A percentile compares a stretch with the other conserved stretches of the same genome.
Evolutionary conservation across 2,113 vertebrate species (phyloP).

Genomic region (Chloroceryle aenea): DNA sequence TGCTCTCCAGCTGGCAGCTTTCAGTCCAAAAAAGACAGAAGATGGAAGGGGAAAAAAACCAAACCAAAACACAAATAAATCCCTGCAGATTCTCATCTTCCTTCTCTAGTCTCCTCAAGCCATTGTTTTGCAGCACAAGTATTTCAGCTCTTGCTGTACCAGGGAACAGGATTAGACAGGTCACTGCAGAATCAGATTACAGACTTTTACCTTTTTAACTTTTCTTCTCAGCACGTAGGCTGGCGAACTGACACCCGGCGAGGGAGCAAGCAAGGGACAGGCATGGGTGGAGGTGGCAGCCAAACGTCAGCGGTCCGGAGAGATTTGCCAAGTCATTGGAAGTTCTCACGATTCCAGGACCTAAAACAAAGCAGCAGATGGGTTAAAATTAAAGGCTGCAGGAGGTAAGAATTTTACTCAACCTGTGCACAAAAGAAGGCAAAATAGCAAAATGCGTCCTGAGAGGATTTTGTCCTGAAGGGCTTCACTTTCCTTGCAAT

Average conservation of each 20-base stretch:
- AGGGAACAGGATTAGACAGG: constrained; percentile 77
- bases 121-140: constrained; percentile 53
- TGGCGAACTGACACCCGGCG: constrained; percentile 43
- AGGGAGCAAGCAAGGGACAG: constrained; percentile 46
- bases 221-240: constrained; percentile 71
- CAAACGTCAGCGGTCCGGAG: neutral
- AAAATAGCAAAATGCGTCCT: neutral
- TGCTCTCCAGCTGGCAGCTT: constrained; percentile 70
- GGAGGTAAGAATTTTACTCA: neutral
- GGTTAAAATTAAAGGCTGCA: neutral
- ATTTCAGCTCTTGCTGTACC: constrained; percentile 57
- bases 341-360: neutral
- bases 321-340: neutral
- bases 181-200: constrained; percentile 73
- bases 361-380: neutral
- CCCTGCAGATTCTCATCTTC: constrained; percentile 49
- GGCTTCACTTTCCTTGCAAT: neutral
- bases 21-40: constrained; percentile 49
- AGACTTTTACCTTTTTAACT: constrained; percentile 68
- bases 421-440: neutral
- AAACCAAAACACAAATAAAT: neutral
- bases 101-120: constrained; percentile 26
- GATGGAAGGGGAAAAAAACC: neutral
- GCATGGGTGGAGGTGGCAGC: constrained; percentile 30
- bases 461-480: neutral